Base-by-base conservation (phyloP, 2,113 vertebrate genomes). In the Martes martes region DNA sequence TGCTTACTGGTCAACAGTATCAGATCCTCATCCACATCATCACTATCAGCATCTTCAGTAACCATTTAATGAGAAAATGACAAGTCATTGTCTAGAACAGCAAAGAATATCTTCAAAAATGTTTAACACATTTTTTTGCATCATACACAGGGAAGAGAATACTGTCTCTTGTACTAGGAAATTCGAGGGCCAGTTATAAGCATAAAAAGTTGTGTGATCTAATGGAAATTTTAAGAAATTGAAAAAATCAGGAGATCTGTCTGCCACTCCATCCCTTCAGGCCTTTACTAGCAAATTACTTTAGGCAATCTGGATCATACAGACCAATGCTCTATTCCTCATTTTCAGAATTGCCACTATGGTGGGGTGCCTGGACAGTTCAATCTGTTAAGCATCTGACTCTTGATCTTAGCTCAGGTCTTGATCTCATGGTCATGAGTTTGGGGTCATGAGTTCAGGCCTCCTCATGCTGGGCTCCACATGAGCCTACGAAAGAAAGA, bases 51-150 rank as follows among this genome's bases (percentile, higher is more conserved):
- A 74, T 50, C 63, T 11, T 55, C 15, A 15, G 28, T 23, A 42
- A 85, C n/a, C n/a, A 85, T 88, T 73, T 87, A 67, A 52, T 83
- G 36, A 93, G 76, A 87, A 89, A 95, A 88, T 52, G 31, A 80
- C 4, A 57, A 91, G 14, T 42, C 23, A 45, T 83, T 82, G 18
- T 83, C 21, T 93, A 45, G 52, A 84, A 91, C 2, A 93, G 19
- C 52, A 91, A 74, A 84, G 81, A 79, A 79, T 84, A 8, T 76
- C 42, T 36, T 96, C 16, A 59, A 63, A 93, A 93, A 95, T 67
- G 45, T 11, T 87, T 78, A 91, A 21, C 24, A 28, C 4, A 1
- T 52, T 67, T 87, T 90, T 65, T 67, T 94, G 28, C 78, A 42
- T 92, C 33, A 59, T 61, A n/a, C 16, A 11, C 36, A 67, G 10